A percentile compares a stretch with the other conserved stretches of the same genome.
Conservation (phyloP, 1,140 invertebrate genomes). For the Leptopilina clavipes region DNA sequence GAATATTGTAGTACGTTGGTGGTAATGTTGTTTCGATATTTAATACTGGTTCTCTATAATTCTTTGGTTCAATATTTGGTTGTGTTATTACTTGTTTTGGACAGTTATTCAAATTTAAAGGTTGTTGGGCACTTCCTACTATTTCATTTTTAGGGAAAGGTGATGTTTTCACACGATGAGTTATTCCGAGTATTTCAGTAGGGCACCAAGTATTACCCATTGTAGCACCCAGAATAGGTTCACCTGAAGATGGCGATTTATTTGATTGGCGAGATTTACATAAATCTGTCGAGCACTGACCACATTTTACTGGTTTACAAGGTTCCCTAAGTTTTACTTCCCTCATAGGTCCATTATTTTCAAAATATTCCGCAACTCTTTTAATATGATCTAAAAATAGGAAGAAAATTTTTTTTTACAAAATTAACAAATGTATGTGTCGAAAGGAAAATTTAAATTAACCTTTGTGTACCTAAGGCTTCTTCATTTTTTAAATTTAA, state of each 20-base stretch:
- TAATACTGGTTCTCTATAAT: not conserved
- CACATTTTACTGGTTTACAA: not conserved
- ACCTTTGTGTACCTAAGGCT: conserved; percentile 36
- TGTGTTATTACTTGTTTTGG: not conserved
- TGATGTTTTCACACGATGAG: not conserved
- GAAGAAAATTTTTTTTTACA: not conserved
- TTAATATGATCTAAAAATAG: conserved; percentile 53
- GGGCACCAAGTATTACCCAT: not conserved
- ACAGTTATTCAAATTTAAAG: not conserved
- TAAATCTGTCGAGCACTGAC: not conserved
- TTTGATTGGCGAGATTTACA: not conserved
- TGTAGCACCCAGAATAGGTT: not conserved
- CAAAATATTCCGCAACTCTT: conserved; percentile 62
- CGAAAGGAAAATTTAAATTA: not conserved
- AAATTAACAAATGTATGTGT: too few species aligned
- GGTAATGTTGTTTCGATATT: not conserved
- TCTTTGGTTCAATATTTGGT: not conserved
- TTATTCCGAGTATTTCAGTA: not conserved
- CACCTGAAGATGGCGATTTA: conserved; percentile 4
- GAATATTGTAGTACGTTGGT: not conserved
- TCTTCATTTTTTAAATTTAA: conserved; percentile 40
- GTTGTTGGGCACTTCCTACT: not conserved
- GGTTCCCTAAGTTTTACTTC: conserved; percentile 45
- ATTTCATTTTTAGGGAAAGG: not conserved
- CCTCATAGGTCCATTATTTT: conserved; percentile 54